These are phyloP conservation scores for Campopleginae sp. DNA, from an alignment of 2,888 invertebrate genomes.

Conservation along the genomic window DNA sequence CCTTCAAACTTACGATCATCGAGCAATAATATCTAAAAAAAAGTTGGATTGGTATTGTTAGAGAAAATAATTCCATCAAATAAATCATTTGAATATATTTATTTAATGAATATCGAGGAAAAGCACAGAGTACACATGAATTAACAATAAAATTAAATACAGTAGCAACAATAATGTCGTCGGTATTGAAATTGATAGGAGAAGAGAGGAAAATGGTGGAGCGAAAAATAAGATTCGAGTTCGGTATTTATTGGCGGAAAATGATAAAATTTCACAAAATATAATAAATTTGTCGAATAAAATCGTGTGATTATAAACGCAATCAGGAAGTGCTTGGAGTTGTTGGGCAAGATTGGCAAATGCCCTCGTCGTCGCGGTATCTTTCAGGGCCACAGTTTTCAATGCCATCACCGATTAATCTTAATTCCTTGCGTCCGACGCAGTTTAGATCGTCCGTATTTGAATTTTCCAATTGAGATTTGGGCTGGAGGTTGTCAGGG, in stretches of 20 bases:
- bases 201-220: not conserved
- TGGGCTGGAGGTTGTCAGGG: not conserved
- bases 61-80: not conserved
- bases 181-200: not conserved
- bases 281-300: not conserved
- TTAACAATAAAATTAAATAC: not conserved
- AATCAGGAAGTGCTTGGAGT: constrained; percentile 4
- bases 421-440: constrained; percentile 82
- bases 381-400: constrained; percentile 92
- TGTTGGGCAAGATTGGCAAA: constrained; percentile 84
- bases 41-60: not conserved
- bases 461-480: constrained; percentile 23
- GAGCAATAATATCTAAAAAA: not conserved
- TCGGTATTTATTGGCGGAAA: not conserved
- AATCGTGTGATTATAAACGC: not conserved
- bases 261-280: not conserved
- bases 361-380: constrained; percentile 88
- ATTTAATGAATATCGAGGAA: not conserved
- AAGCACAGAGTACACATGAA: not conserved
- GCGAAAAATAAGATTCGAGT: not conserved
- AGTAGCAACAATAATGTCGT: not conserved
- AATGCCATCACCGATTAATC: constrained; percentile 87
- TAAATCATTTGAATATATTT: not conserved
- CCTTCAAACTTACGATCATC: not conserved
- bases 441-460: not conserved